These are phyloP conservation scores for Fukomys damarensis DNA, from an alignment of 2,113 vertebrate species.

Conservation along the genomic window DNA sequence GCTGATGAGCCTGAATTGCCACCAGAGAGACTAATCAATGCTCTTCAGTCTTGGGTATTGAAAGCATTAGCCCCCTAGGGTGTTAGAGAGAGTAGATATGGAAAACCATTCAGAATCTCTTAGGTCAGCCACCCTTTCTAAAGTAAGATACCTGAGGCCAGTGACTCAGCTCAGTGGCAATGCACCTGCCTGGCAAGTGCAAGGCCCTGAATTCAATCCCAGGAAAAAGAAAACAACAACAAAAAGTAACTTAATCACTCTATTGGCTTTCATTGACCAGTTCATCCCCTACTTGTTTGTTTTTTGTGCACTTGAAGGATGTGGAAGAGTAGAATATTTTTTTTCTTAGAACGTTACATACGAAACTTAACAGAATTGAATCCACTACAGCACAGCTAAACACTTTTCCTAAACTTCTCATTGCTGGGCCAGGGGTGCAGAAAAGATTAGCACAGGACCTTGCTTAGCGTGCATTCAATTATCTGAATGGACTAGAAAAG, in stretches of 20 bases:
- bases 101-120: background rate
- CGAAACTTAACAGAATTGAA: background rate
- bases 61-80: background rate
- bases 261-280: background rate
- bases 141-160: background rate
- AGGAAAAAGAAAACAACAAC: too few relatives aligned
- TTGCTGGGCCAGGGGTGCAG: background rate
- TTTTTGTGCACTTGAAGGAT: too few relatives aligned
- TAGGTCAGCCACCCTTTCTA: background rate
- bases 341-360: background rate
- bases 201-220: too few relatives aligned
- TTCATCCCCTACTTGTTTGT: background rate
- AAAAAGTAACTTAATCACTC: too few relatives aligned
- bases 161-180: too few relatives aligned
- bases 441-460: background rate
- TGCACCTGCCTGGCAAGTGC: too few relatives aligned
- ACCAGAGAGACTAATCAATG: background rate
- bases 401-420: rapidly evolving
- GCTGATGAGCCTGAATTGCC: background rate
- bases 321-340: too few relatives aligned
- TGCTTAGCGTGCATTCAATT: background rate
- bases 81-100: background rate
- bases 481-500: background rate
- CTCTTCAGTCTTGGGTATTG: background rate
- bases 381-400: background rate